Percentiles rank a stretch among this genome's conserved stretches.
Evolutionary conservation across 2,797 vertebrate genomes (phyloP).

Genomic region (Silurus lanzhouensis): DNA sequence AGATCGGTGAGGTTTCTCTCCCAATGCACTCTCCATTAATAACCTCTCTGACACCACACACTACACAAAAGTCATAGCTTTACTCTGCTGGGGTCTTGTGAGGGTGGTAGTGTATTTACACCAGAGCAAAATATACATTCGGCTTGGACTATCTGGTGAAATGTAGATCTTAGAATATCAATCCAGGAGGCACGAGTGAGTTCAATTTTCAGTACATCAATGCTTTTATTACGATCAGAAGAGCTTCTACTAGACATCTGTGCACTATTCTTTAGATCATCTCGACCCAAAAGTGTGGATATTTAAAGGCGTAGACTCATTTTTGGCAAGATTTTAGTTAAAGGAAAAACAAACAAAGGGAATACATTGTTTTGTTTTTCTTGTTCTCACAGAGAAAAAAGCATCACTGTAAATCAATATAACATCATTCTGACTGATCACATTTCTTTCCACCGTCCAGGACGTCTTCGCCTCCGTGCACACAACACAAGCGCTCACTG

Average conservation of each 20-base stretch:
- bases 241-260: background rate
- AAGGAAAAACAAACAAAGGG: background rate
- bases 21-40: constrained; percentile 51
- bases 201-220: background rate
- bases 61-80: constrained; percentile 46
- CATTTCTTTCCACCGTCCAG: background rate
- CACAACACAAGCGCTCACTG: background rate
- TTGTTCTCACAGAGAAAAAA: background rate
- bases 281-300: background rate
- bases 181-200: background rate
- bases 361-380: background rate
- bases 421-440: background rate
- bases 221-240: background rate
- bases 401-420: background rate
- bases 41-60: constrained; percentile 40
- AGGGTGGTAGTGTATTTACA: background rate
- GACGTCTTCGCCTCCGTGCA: background rate
- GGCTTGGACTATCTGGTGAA: background rate
- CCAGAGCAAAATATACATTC: background rate
- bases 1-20: constrained; percentile 46
- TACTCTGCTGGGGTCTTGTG: constrained; percentile 1
- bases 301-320: background rate
- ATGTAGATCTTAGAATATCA: background rate
- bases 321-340: background rate
- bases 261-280: background rate